phyloP scores from a whole-genome alignment of 2,797 vertebrate genomes.

The Apogon hyalosoma region DNA sequence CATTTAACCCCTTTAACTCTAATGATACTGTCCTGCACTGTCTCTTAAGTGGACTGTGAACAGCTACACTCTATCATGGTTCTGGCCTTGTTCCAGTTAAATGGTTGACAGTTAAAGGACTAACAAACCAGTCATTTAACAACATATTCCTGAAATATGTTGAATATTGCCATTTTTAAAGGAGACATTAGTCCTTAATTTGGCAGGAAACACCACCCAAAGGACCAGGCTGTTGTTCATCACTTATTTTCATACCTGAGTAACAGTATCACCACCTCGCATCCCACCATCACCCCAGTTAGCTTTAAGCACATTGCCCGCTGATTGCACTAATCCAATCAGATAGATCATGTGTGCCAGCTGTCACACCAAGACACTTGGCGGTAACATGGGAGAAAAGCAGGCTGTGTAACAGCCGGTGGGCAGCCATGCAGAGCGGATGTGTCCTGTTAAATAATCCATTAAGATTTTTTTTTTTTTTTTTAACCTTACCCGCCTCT shows the following conservation, averaged over 20 bases:
- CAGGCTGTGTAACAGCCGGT: constrained; percentile 69
- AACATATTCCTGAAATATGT: background rate
- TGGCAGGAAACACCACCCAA: background rate
- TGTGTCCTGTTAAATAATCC: constrained; percentile 82
- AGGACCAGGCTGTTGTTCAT: background rate
- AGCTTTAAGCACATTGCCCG: constrained; percentile 69
- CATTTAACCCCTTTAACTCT: too few species aligned
- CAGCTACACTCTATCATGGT: too few species aligned
- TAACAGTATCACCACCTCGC: constrained; percentile 31
- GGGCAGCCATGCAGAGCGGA: constrained; percentile 75
- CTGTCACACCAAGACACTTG: constrained; percentile 67
- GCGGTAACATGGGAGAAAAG: constrained; percentile 44
- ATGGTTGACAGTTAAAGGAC: too few species aligned
- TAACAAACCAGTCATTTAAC: background rate
- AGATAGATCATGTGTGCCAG: constrained; percentile 82
- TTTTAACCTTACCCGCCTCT: constrained; percentile 42
- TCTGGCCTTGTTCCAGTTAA: too few species aligned
- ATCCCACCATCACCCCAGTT: constrained; percentile 56
- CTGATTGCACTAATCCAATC: constrained; percentile 78
- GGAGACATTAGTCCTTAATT: constrained; percentile 8
- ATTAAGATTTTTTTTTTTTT: constrained; percentile 56
- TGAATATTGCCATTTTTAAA: background rate
- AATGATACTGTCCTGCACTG: too few species aligned
- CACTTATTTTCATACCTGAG: constrained; percentile 57
- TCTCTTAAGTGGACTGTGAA: too few species aligned